phyloP scores from a whole-genome alignment of 2,113 vertebrate genomes.

The Anhinga anhinga region DNA sequence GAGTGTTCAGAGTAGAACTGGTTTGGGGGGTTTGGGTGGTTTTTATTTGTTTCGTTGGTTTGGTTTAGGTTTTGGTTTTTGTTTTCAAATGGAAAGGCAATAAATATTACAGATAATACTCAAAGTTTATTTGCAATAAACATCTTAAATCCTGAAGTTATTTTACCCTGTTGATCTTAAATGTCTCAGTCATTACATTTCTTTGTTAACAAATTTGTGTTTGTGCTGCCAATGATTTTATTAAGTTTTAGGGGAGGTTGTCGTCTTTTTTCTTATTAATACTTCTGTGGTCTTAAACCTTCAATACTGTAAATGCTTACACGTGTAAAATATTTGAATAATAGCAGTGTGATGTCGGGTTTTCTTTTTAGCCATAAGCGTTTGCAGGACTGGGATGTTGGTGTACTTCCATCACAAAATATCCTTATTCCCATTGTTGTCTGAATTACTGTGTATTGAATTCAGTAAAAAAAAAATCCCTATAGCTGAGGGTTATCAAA shows the following conservation, averaged over 20 bases:
- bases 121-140: background rate
- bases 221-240: conserved; percentile 19
- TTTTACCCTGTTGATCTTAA: background rate
- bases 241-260: background rate
- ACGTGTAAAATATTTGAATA: background rate
- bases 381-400: conserved; percentile 54
- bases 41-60: background rate
- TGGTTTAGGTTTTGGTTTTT: background rate
- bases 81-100: background rate
- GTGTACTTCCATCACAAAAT: conserved; percentile 44
- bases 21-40: background rate
- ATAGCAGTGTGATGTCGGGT: background rate
- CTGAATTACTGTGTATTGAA: conserved; percentile 43
- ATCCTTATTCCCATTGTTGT: conserved; percentile 9
- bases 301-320: conserved; percentile 5
- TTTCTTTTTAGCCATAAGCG: background rate
- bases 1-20: background rate
- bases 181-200: background rate
- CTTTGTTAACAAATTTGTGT: conserved; percentile 13
- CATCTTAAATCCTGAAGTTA: background rate
- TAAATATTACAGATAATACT: background rate
- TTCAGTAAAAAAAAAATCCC: conserved; percentile 12
- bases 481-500: conserved; percentile 33
- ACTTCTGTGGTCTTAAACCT: background rate
- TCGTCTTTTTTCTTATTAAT: background rate